phyloP scores from a whole-genome alignment of 1,140 invertebrate species.

The Apis laboriosa region DNA sequence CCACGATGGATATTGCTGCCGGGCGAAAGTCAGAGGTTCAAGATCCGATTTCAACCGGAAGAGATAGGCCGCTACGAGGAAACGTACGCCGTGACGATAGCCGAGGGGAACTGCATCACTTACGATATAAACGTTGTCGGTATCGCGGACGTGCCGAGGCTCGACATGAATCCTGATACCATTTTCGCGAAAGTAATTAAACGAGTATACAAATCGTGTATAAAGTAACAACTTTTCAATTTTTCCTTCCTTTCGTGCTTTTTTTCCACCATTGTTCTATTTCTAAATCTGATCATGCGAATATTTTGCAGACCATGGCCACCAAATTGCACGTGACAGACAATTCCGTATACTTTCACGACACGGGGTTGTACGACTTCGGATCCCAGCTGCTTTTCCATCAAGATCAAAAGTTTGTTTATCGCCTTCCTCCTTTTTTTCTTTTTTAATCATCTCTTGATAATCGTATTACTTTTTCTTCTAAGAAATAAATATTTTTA shows the following conservation, averaged over 20 bases:
- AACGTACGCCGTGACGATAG: slow-evolving; percentile 59
- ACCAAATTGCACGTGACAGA: slow-evolving; percentile 53
- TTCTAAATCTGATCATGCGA: background rate
- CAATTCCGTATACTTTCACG: slow-evolving; percentile 65
- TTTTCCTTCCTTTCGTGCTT: too few relatives aligned
- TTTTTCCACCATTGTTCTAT: too few relatives aligned
- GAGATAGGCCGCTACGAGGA: slow-evolving; percentile 52
- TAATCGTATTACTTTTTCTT: too few relatives aligned
- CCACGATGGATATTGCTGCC: slow-evolving; percentile 66
- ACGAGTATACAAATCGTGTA: too few relatives aligned
- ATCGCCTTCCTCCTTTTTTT: too few relatives aligned
- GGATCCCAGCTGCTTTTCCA: slow-evolving; percentile 64
- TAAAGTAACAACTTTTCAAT: too few relatives aligned
- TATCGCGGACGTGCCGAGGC: slow-evolving; percentile 61
- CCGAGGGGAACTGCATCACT: slow-evolving; percentile 47
- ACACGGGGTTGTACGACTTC: slow-evolving; percentile 68
- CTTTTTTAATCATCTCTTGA: background rate
- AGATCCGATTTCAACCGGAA: slow-evolving; percentile 65
- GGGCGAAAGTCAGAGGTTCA: slow-evolving; percentile 60
- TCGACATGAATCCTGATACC: slow-evolving; percentile 62
- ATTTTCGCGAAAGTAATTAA: slow-evolving; percentile 55
- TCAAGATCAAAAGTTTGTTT: slow-evolving; percentile 59
- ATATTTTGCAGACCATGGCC: slow-evolving; percentile 50
- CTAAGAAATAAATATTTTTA: too few relatives aligned
- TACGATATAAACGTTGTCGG: slow-evolving; percentile 64